These are phyloP conservation scores for Excalfactoria chinensis DNA, from an alignment of 2,113 vertebrate species.

Conservation along the genomic window DNA sequence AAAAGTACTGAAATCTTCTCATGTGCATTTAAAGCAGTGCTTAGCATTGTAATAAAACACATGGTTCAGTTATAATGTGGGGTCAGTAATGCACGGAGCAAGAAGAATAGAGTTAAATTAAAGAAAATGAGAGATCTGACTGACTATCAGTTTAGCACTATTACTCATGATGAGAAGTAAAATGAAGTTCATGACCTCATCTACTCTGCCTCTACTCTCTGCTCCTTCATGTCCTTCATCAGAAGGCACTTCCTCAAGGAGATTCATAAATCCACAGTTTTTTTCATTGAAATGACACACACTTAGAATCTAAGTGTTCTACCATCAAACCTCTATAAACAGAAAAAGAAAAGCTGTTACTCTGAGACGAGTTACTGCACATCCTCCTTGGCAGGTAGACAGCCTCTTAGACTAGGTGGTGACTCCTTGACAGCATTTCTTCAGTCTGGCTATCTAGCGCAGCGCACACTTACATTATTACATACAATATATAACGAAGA, in stretches of 20 bases:
- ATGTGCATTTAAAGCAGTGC: conserved; percentile 50
- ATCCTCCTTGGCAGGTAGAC: not conserved
- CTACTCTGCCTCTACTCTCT: conserved; percentile 42
- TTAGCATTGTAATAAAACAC: conserved; percentile 51
- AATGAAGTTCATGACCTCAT: conserved; percentile 66
- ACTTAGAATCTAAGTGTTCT: not conserved
- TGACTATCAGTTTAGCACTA: conserved; percentile 67
- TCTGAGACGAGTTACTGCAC: not conserved
- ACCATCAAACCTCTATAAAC: not conserved
- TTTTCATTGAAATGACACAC: not conserved
- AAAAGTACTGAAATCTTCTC: conserved; percentile 32
- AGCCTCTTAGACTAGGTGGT: not conserved
- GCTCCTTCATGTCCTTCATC: conserved; percentile 50
- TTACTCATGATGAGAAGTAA: conserved; percentile 63
- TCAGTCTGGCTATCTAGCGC: not conserved
- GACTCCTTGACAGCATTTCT: not conserved
- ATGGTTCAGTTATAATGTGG: conserved; percentile 36
- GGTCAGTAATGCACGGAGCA: conserved; percentile 68
- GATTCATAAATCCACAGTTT: conserved; percentile 49
- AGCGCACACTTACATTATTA: not conserved
- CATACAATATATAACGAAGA: not conserved
- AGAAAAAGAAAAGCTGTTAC: not conserved
- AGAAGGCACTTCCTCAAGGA: conserved; percentile 61
- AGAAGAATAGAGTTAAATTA: conserved; percentile 68
- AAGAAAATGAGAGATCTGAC: conserved; percentile 67